phyloP scores from a whole-genome alignment of 1,140 invertebrate genomes.

The Cryptotermes secundus region DNA sequence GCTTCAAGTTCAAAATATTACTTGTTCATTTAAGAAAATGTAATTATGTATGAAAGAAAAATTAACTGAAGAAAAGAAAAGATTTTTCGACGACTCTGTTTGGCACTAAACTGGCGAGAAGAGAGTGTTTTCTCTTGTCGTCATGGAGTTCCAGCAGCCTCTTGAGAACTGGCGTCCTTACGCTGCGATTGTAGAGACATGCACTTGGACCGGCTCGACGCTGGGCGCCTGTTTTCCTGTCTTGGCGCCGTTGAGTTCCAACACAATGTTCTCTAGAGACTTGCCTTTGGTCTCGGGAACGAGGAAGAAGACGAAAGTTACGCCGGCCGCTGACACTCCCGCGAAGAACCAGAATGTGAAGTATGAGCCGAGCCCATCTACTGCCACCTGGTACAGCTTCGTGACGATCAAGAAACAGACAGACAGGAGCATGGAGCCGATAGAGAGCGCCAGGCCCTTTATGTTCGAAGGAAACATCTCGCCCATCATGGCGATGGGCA shows the following conservation, averaged over 20 bases:
- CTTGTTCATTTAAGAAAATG: too few species aligned
- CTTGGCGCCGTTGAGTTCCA: conserved; percentile 55
- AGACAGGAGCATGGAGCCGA: conserved; percentile 49
- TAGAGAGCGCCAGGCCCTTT: conserved; percentile 56
- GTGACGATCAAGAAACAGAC: conserved; percentile 54
- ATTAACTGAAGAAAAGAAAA: too few species aligned
- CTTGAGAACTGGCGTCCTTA: neutral
- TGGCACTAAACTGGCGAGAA: too few species aligned
- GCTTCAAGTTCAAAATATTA: too few species aligned
- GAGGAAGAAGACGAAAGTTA: conserved; percentile 54
- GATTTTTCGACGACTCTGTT: too few species aligned
- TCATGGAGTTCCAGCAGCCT: too few species aligned
- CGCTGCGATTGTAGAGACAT: neutral
- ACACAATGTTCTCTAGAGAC: conserved; percentile 51
- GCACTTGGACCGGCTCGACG: neutral
- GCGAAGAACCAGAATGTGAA: conserved; percentile 59
- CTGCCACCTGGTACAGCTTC: conserved; percentile 56
- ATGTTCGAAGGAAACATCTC: conserved; percentile 63
- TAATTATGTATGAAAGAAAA: too few species aligned
- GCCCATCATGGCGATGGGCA: conserved; percentile 61
- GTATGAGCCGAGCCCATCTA: conserved; percentile 55
- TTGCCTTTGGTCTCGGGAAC: conserved; percentile 58
- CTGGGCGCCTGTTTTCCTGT: conserved; percentile 53
- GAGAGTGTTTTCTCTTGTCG: too few species aligned
- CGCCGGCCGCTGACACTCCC: conserved; percentile 52